These are phyloP conservation scores for Junco hyemalis DNA, from an alignment of 2,113 vertebrate genomes.

Conservation along the genomic window DNA sequence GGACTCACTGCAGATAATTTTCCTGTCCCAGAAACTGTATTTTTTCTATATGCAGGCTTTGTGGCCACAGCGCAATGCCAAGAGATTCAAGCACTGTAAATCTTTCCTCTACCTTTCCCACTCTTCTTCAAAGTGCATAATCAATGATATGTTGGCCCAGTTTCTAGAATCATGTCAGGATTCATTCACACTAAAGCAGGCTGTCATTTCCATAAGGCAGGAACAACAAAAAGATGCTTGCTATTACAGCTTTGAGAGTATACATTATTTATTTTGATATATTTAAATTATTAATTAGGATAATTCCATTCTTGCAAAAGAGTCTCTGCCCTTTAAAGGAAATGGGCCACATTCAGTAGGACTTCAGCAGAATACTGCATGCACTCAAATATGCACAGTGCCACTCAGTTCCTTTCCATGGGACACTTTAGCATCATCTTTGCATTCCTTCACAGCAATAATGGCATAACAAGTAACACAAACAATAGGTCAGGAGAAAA, in stretches of 20 bases:
- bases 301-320: constrained; percentile 47
- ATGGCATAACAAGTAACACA: background rate
- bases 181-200: constrained; percentile 56
- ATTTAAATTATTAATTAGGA: constrained; percentile 68
- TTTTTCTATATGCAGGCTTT: background rate
- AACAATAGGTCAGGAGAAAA: background rate
- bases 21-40: background rate
- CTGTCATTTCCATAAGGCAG: constrained; percentile 23
- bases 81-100: background rate
- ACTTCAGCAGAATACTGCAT: background rate
- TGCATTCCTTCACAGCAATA: background rate
- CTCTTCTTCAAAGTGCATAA: constrained; percentile 60
- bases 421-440: background rate
- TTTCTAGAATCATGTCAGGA: constrained; percentile 43
- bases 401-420: background rate
- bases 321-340: constrained; percentile 12
- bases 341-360: background rate
- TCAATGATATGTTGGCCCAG: constrained; percentile 48
- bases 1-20: background rate
- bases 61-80: background rate
- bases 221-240: constrained; percentile 48
- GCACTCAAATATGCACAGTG: background rate
- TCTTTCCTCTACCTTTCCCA: constrained; percentile 26
- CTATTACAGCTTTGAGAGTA: constrained; percentile 44
- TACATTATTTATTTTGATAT: constrained; percentile 66